Percentiles rank a stretch among this genome's conserved stretches.
These are phyloP conservation scores for Falcunculus frontatus DNA, from an alignment of 2,113 vertebrate genomes.

Conservation along the genomic window DNA sequence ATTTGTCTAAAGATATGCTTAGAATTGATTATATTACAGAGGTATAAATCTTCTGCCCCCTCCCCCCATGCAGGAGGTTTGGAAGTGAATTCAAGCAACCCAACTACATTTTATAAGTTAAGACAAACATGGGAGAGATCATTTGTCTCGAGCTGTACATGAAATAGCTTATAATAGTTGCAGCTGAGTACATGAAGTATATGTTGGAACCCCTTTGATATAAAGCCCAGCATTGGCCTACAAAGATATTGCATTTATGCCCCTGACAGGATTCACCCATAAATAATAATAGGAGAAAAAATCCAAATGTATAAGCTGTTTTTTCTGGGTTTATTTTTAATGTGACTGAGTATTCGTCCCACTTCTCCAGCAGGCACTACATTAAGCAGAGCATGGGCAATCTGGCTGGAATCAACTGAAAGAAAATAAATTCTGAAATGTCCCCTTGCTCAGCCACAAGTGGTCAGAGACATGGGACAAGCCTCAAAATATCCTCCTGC, in stretches of 20 bases:
- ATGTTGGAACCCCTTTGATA: conserved; percentile 69
- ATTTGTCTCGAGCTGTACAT: conserved; percentile 75
- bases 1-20: conserved; percentile 73
- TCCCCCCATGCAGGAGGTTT: conserved; percentile 24
- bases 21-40: conserved; percentile 72
- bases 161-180: conserved; percentile 72
- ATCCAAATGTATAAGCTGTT: conserved; percentile 73
- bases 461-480: neutral
- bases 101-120: conserved; percentile 73
- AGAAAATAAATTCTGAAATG: conserved; percentile 50
- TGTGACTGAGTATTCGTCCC: conserved; percentile 29
- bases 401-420: conserved; percentile 62
- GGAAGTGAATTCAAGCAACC: conserved; percentile 65
- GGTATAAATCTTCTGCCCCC: conserved; percentile 63
- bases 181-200: conserved; percentile 74
- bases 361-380: conserved; percentile 59
- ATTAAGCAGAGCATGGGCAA: conserved; percentile 54
- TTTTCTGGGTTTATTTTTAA: conserved; percentile 76
- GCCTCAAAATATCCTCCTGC: neutral
- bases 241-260: conserved; percentile 70
- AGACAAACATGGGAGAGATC: conserved; percentile 71
- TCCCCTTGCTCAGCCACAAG: neutral
- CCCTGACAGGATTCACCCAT: conserved; percentile 71
- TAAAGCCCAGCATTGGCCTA: conserved; percentile 68
- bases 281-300: conserved; percentile 75